A percentile compares a stretch with the other conserved stretches of the same genome.
Conservation (phyloP, 2,888 invertebrate genomes). For the Andrena chrysosceles region DNA sequence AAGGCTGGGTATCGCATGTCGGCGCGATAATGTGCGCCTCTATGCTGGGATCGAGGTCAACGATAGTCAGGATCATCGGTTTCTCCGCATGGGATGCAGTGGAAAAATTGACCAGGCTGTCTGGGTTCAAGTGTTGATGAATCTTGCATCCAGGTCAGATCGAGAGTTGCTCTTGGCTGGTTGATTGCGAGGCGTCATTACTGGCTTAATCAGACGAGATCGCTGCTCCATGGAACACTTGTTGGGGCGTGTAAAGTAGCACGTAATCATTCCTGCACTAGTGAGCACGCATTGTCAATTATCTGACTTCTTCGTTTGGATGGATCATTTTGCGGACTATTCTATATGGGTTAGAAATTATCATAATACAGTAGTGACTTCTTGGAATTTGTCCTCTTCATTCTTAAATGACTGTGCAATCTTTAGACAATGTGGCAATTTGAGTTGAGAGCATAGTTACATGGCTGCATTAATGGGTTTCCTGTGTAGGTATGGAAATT, state of each 20-base stretch:
- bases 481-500: too few species aligned
- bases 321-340: too few species aligned
- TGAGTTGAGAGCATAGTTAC: too few species aligned
- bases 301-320: not conserved
- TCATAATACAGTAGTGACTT: too few species aligned
- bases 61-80: slow-evolving; percentile 52
- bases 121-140: slow-evolving; percentile 42
- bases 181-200: not conserved
- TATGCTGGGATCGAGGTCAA: slow-evolving; percentile 52
- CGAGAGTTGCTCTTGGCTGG: slow-evolving; percentile 7
- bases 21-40: slow-evolving; percentile 34
- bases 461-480: too few species aligned
- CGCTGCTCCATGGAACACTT: not conserved
- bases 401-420: too few species aligned
- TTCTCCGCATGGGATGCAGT: slow-evolving; percentile 30
- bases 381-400: too few species aligned
- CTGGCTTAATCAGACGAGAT: not conserved
- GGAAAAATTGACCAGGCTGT: slow-evolving; percentile 33
- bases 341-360: too few species aligned
- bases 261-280: not conserved
- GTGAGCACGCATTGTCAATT: not conserved
- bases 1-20: slow-evolving; percentile 23
- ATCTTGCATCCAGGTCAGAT: slow-evolving; percentile 70
- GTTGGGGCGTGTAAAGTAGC: not conserved
- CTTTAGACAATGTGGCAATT: too few species aligned